Evolutionary conservation across 2,888 invertebrate species (phyloP), one percentile per base, ranked within the genome.

Genomic region (Eledone cirrhosa): DNA sequence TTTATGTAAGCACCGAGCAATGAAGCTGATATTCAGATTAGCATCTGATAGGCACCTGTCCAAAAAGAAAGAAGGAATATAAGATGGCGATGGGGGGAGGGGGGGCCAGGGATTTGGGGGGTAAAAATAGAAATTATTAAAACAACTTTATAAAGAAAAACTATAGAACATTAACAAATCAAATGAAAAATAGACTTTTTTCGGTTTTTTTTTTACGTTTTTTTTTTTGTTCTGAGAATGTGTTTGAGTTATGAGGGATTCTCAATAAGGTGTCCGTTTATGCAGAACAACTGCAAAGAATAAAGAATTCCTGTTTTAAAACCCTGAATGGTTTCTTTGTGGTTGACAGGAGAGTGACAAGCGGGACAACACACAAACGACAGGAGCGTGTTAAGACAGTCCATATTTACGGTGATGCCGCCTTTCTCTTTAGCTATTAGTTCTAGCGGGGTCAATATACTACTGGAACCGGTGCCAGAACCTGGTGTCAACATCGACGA

Each of bases 301-400:
- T 74, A 74, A 22, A 74, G 74, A 74, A 47, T 74, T 19, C 74
- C 74, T n/a, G 74, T 47, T n/a, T 74, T 74, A 14, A 74, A 74
- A 22, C 74, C 74, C 47, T 74, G 41, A 74, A 74, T 74, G 1
- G 74, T 74, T n/a, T 74, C 74, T n/a, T 47, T 74, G 47, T 74
- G 74, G 14, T 74, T 47, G 16, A 74, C 74, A 22, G 74, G 74
- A 0, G 47, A 47, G 14, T 74, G 74, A 47, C 74, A 74, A 14
- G 47, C 33, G 1, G 74, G 74, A 47, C 74, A 74, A 22, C 74
- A 74, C 14, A 74, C 74, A 47, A 74, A 47, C 24, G 74, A 74
- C n/a, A 74, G 24, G 1, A 74, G 22, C 16, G 74, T 74, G n/a
- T 74, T 74, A 19, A 74, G 47, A 31, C 74, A 74, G 14, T 74